Percentiles rank a stretch among this genome's conserved stretches.
phyloP scores from a whole-genome alignment of 2,888 invertebrate genomes.

The Drosophila aldrichi region DNA sequence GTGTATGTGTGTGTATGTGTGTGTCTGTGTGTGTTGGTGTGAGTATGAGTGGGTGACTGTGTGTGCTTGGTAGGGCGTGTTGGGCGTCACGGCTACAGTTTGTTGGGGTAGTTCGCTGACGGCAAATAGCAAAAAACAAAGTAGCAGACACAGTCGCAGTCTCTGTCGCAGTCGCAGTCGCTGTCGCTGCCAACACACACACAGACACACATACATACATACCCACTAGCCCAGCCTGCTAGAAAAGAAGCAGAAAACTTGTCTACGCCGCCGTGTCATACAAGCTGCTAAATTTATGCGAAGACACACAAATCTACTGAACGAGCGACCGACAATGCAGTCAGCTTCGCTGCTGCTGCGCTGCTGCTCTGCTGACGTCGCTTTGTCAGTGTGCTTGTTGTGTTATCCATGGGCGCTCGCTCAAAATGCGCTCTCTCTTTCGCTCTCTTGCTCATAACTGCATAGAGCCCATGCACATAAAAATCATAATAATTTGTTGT shows the following conservation, averaged over 20 bases:
- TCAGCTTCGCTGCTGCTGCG: constrained; percentile 36
- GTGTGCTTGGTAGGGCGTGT: constrained; percentile 14
- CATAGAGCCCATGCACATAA: constrained; percentile 55
- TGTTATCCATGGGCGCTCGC: constrained; percentile 18
- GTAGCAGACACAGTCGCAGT: constrained; percentile 6
- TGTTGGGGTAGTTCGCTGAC: constrained; percentile 78
- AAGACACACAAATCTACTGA: constrained; percentile 84
- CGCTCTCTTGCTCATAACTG: constrained; percentile 37
- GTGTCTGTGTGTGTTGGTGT: constrained; percentile 12
- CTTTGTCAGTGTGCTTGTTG: constrained; percentile 24
- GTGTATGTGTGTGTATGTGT: constrained; percentile 1
- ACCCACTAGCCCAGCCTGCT: constrained; percentile 17
- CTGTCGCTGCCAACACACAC: neutral
- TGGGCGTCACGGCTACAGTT: constrained; percentile 55
- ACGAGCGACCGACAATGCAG: constrained; percentile 77
- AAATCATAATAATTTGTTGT: constrained; percentile 60
- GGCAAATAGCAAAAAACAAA: constrained; percentile 56
- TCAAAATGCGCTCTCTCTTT: neutral
- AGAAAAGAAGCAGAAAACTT: constrained; percentile 57
- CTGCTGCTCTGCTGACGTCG: constrained; percentile 40
- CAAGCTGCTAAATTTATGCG: constrained; percentile 83
- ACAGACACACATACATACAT: neutral
- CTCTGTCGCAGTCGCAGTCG: neutral
- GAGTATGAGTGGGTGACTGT: constrained; percentile 15
- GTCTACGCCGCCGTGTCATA: constrained; percentile 71